These are phyloP conservation scores for Eulemur macaco DNA, from an alignment of 2,113 vertebrate species.

Conservation along the genomic window DNA sequence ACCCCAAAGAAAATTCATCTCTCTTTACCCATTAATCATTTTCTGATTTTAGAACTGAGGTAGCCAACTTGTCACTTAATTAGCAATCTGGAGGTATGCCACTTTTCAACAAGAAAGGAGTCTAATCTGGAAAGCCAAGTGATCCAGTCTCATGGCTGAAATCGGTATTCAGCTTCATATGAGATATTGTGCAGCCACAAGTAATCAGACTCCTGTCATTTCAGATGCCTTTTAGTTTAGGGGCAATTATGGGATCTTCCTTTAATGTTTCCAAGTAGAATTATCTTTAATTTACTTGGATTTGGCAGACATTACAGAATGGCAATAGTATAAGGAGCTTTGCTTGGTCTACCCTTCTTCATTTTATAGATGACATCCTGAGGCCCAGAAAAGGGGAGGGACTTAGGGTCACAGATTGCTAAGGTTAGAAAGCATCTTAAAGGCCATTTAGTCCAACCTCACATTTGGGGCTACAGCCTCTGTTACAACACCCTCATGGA, in stretches of 20 bases:
- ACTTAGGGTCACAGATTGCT: background rate
- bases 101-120: background rate
- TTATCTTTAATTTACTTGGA: constrained; percentile 21
- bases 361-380: background rate
- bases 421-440: background rate
- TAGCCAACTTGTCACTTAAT: constrained; percentile 50
- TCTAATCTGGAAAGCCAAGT: constrained; percentile 43
- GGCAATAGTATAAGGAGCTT: background rate
- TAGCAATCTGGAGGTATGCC: constrained; percentile 27
- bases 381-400: background rate
- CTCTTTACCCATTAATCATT: background rate
- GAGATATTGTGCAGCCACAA: background rate
- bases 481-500: background rate
- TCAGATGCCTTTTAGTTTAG: constrained; percentile 28
- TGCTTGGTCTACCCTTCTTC: background rate
- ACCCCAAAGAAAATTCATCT: constrained; percentile 62
- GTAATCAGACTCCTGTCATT: background rate
- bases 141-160: background rate
- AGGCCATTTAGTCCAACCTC: background rate
- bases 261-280: constrained; percentile 21
- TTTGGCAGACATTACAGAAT: constrained; percentile 11
- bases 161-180: background rate
- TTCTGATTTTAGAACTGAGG: constrained; percentile 47
- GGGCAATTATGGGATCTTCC: background rate
- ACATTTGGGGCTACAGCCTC: background rate